Evolutionary conservation across 2,888 invertebrate genomes (phyloP).

Genomic region (Meganola albula): DNA sequence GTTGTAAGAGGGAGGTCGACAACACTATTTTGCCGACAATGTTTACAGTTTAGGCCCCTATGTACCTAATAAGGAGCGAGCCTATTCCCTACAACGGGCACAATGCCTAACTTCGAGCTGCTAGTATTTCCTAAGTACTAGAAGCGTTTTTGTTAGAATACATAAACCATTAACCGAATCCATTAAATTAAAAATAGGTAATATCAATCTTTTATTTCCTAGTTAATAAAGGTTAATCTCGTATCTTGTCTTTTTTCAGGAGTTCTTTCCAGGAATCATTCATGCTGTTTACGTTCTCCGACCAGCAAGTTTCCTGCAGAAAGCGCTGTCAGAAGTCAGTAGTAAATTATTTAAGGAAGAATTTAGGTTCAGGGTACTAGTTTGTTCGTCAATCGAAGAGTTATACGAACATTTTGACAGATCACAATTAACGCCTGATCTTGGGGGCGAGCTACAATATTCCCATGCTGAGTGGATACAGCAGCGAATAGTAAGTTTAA

Average conservation of each 20-base stretch:
- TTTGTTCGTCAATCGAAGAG: constrained; percentile 91
- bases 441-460: constrained; percentile 93
- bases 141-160: too few relatives aligned
- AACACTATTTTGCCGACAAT: too few relatives aligned
- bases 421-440: constrained; percentile 90
- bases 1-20: too few relatives aligned
- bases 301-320: constrained; percentile 96
- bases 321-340: constrained; percentile 97
- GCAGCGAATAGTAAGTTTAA: constrained; percentile 89
- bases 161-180: too few relatives aligned
- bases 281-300: constrained; percentile 96
- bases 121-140: too few relatives aligned
- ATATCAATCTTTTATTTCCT: too few relatives aligned
- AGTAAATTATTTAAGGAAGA: constrained; percentile 94
- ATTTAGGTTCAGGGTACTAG: constrained; percentile 92
- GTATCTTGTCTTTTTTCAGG: constrained; percentile 74
- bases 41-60: too few relatives aligned
- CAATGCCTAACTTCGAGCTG: too few relatives aligned
- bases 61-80: too few relatives aligned
- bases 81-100: too few relatives aligned
- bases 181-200: too few relatives aligned
- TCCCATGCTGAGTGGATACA: constrained; percentile 98
- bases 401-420: constrained; percentile 90
- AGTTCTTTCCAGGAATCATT: constrained; percentile 94
- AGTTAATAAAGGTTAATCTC: too few relatives aligned